A percentile compares a stretch with the other conserved stretches of the same genome.
phyloP scores from a whole-genome alignment of 1,140 invertebrate genomes.

The Chironomus tepperi region DNA sequence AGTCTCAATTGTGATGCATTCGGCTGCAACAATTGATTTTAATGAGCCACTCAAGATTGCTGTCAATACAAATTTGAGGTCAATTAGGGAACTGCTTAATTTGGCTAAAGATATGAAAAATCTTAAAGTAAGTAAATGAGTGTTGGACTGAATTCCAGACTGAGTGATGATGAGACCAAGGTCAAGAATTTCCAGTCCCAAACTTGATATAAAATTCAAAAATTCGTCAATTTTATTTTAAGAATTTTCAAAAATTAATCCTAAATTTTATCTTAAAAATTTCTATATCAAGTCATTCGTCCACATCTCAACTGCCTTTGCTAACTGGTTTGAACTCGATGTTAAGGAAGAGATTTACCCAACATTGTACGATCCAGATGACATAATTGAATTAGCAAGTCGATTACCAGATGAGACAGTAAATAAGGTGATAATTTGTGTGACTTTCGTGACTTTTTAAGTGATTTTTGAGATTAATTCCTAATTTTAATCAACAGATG shows the following conservation, averaged over 20 bases:
- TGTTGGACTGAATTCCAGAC: not conserved
- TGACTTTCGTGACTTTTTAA: too few relatives aligned
- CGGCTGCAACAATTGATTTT: constrained; percentile 60
- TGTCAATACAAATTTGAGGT: constrained; percentile 58
- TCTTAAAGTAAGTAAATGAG: constrained; percentile 44
- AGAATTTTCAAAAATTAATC: constrained; percentile 25
- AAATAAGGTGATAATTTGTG: constrained; percentile 38
- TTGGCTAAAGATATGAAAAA: constrained; percentile 55
- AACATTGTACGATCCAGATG: constrained; percentile 51
- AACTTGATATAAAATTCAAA: not conserved
- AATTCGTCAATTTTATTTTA: not conserved
- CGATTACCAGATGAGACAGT: constrained; percentile 44
- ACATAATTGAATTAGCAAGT: constrained; percentile 44
- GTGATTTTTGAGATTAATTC: too few relatives aligned
- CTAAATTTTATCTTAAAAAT: too few relatives aligned
- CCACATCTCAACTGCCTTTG: constrained; percentile 61
- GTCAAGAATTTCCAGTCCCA: too few relatives aligned
- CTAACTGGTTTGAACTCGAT: constrained; percentile 49
- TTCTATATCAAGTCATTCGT: constrained; percentile 50
- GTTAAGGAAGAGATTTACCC: constrained; percentile 61
- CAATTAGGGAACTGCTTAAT: constrained; percentile 50
- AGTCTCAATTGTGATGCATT: constrained; percentile 61
- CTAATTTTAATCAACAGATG: not conserved
- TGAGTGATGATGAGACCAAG: too few relatives aligned
- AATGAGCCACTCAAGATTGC: constrained; percentile 58